Evolutionary conservation across 2,797 vertebrate genomes (phyloP).

Genomic region (Lemur catta): DNA sequence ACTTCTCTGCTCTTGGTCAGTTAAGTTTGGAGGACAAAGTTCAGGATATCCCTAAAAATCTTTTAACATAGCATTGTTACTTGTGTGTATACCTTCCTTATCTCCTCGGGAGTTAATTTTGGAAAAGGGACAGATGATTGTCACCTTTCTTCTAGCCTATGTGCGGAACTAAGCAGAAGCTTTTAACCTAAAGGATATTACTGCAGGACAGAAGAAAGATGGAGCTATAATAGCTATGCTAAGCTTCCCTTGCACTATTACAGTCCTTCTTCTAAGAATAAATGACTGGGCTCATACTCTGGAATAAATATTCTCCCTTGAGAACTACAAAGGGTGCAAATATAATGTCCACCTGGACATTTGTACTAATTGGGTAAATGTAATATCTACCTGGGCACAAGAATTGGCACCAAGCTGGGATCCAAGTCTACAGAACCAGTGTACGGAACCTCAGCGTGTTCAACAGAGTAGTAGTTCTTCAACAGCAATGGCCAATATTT

Average conservation of each 20-base stretch:
- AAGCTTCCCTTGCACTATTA: background rate
- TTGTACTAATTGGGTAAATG: background rate
- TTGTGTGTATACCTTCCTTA: background rate
- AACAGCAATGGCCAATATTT: background rate
- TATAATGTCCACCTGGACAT: background rate
- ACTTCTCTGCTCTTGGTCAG: background rate
- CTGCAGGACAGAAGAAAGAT: background rate
- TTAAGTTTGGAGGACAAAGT: background rate
- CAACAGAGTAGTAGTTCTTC: background rate
- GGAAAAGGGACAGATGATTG: background rate
- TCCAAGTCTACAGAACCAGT: background rate
- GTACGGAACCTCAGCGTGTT: background rate
- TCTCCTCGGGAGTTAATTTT: background rate
- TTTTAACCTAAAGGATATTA: background rate
- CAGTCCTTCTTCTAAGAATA: background rate
- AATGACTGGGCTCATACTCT: background rate
- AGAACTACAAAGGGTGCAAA: slow-evolving; percentile 24
- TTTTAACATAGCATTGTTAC: background rate
- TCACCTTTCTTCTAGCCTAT: background rate
- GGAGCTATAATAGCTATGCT: background rate
- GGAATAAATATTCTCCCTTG: background rate
- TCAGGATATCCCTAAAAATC: background rate
- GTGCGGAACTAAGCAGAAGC: background rate
- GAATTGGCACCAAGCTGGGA: background rate
- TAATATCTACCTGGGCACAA: background rate